Base-by-base conservation (phyloP, 2,113 vertebrate species). In the Herpailurus yagouaroundi region DNA sequence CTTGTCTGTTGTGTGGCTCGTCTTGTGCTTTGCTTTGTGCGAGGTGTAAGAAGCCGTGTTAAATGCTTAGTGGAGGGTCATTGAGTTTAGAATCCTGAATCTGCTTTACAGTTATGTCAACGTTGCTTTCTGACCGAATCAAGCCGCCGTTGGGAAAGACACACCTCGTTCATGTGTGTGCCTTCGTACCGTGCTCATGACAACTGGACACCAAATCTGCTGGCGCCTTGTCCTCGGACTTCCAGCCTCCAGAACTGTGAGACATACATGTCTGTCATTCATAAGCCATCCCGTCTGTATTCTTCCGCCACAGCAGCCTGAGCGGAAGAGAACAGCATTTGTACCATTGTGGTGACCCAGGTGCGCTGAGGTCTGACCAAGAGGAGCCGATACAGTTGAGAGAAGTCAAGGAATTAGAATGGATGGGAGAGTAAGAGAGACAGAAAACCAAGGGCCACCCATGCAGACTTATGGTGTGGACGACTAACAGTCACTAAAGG, bases 311-410 rank as follows among this genome's bases (percentile, higher is more conserved):
- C 2, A 29, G 45, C 74, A 38, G 45, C 45, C 60, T 16, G 76
- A 55, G 19, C 3, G 21, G 64, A 66, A 1, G 2, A 15, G 13
- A 19, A 55, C 1, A 50, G 38, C 4, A 4, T 0, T 27, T 13
- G 63, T 0, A 45, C 68, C 36, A 3, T 48, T 36, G 55, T 12
- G 0, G 33, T 7, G 36, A 18, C 0, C 18, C 31, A 48, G 63
- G 80, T 5, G 14, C 45, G 16, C 27, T 15, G 31, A 60, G 66
- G 33, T n/a, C 45, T 0, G 68, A 69, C 77, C 38, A 7, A 33
- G 48, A 33, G 27, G 33, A 38, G 41, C 80, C 85, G 25, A 23
- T 38, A 29, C 1, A 8, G 21, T 8, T 5, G 18, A 41, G 64
- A 60, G 79, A 77, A 69, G 31, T 15, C 77, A 36, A 77, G 14